phyloP scores from a whole-genome alignment of 2,888 invertebrate genomes.

The Nephrotoma guestfalica region DNA sequence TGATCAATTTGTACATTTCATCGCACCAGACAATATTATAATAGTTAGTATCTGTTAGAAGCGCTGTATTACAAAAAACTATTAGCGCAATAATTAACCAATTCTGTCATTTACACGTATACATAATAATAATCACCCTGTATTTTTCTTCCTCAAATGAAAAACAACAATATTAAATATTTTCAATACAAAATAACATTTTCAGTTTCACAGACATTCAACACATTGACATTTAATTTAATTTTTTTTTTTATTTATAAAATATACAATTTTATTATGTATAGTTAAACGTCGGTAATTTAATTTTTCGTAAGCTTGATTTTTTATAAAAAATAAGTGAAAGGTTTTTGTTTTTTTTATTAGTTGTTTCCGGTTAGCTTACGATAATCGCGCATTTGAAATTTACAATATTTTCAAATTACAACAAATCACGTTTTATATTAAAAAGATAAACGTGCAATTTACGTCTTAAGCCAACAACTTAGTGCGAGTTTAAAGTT shows the following conservation, averaged over 20 bases:
- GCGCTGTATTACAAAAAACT: background rate
- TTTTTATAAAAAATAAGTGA: background rate
- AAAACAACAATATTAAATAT: background rate
- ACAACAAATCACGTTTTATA: background rate
- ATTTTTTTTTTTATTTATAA: background rate
- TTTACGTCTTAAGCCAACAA: no score
- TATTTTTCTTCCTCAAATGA: background rate
- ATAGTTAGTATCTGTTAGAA: background rate
- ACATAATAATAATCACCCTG: background rate
- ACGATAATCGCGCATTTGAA: background rate
- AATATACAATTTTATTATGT: background rate
- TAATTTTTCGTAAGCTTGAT: background rate
- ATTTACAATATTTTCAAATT: background rate
- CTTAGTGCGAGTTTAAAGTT: no score
- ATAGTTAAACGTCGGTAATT: background rate
- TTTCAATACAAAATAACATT: conserved; percentile 2
- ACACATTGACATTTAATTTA: background rate
- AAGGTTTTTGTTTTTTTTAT: background rate
- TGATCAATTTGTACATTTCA: background rate
- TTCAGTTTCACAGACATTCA: background rate
- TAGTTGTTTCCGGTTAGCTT: background rate
- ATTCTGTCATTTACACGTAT: background rate
- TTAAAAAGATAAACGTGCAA: background rate
- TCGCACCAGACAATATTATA: background rate
- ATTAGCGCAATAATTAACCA: background rate